Conservation (phyloP, 2,113 vertebrate genomes). For the Prionailurus viverrinus region DNA sequence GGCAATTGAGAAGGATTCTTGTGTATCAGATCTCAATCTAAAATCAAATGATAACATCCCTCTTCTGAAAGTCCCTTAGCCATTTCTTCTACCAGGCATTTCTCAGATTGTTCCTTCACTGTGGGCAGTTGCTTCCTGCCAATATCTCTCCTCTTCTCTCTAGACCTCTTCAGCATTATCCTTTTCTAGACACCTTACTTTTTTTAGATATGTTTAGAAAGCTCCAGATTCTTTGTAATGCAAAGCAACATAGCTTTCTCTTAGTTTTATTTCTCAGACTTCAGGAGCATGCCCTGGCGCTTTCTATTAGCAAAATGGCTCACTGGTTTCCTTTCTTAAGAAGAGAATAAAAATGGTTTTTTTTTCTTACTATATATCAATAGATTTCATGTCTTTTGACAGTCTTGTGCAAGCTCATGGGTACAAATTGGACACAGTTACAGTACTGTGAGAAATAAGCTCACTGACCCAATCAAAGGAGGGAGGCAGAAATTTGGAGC, state of each 20-base stretch:
- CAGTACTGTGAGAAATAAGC: neutral
- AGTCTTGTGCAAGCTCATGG: neutral
- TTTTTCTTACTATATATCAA: neutral
- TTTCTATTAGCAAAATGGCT: neutral
- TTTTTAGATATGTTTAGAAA: neutral
- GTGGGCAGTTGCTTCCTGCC: neutral
- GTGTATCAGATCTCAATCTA: neutral
- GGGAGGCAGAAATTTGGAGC: no score
- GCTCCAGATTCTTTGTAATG: neutral
- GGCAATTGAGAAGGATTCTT: neutral
- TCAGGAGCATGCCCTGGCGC: neutral
- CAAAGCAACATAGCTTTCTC: neutral
- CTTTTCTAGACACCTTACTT: neutral
- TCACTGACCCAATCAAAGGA: no score
- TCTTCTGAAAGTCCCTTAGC: neutral
- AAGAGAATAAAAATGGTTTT: neutral
- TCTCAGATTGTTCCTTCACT: neutral
- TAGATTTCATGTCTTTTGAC: neutral
- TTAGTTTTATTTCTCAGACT: neutral
- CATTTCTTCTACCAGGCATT: slow-evolving; percentile 5
- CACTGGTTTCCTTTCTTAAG: neutral
- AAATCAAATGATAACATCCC: neutral
- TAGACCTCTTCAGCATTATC: neutral
- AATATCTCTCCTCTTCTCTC: neutral
- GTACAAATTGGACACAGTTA: neutral